Evolutionary conservation across 2,797 vertebrate genomes (phyloP).

Genomic region (Brachyalestes nurse): DNA sequence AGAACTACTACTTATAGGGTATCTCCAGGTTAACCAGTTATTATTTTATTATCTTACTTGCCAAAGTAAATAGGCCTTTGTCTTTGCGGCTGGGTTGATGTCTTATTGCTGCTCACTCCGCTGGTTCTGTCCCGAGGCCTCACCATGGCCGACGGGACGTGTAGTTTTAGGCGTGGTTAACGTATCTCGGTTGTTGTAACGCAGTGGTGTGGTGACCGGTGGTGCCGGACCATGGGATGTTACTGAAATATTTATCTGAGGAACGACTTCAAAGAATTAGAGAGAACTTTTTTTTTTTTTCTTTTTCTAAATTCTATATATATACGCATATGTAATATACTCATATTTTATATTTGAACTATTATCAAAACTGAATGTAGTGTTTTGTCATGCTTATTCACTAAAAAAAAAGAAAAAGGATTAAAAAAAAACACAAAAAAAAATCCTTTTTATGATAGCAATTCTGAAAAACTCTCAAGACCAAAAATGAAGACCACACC

Average conservation of each 20-base stretch:
- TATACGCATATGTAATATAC: conserved; percentile 76
- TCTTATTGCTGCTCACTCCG: conserved; percentile 74
- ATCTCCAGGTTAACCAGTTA: conserved; percentile 85
- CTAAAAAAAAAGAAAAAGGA: conserved; percentile 68
- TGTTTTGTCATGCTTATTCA: conserved; percentile 82
- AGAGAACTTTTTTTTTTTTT: conserved; percentile 65
- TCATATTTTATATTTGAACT: conserved; percentile 86
- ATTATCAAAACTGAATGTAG: conserved; percentile 88
- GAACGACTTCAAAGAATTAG: conserved; percentile 77
- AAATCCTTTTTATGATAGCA: conserved; percentile 77
- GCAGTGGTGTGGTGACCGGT: conserved; percentile 67
- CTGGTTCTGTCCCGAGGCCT: conserved; percentile 66
- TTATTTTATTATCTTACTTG: conserved; percentile 88
- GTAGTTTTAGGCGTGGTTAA: conserved; percentile 68
- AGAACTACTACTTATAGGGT: conserved; percentile 88
- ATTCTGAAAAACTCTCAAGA: conserved; percentile 78
- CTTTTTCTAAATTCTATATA: conserved; percentile 73
- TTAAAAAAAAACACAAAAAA: conserved; percentile 62
- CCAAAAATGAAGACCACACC: conserved; percentile 82
- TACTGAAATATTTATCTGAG: conserved; percentile 84
- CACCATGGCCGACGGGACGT: conserved; percentile 62
- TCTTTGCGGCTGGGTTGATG: conserved; percentile 79
- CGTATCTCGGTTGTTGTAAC: conserved; percentile 52
- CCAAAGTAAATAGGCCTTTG: conserved; percentile 92
- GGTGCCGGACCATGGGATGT: conserved; percentile 72